Evolutionary conservation across 2,888 invertebrate genomes (phyloP), one percentile per base, ranked within the genome.

Genomic region (Metellina segmentata): DNA sequence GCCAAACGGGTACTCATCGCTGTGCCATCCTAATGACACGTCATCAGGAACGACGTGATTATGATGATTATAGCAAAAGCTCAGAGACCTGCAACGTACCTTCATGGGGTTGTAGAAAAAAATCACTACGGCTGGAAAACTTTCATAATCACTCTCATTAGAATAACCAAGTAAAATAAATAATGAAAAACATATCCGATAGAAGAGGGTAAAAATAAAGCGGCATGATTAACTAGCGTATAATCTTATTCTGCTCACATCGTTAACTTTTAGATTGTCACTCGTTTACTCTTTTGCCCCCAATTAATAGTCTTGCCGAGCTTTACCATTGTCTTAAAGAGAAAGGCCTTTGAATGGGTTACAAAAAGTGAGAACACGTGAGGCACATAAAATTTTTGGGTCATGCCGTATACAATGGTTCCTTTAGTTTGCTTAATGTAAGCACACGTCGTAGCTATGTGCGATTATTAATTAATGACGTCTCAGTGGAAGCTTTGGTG

Each of bases 81-180:
- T 87, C 78, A 79, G 71, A 52, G 19, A 52, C 20, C 13, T 19
- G 69, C 16, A 48, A 49, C 53, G 61, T 53, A 61, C 71, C 34
- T 83, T 34, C 78, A 49, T 51, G 75, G 19, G 49, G 85, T 49
- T 13, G 20, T 16, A 75, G 71, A 72, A 16, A 48, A 82, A 88
- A 81, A 88, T 75, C 52, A 74, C 34, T 53, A 52, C 16, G 53
- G 16, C 34, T 53, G 75, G 81, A 81, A 87, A 87, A 69, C 89
- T 78, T 78, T 71, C 89, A 85, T 90, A 90, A 90, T 90, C 89
- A 85, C 89, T 78, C 89, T 90, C 89, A 85, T 90, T 90, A 90
- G 85, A 90, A 85, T 78, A 71, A 71, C 79, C 20, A 53, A 78
- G 79, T 79, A 85, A 90, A 90, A 78, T 90, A 90, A 90, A 85